Conservation (phyloP, 2,113 vertebrate genomes). For the Alces alces region DNA sequence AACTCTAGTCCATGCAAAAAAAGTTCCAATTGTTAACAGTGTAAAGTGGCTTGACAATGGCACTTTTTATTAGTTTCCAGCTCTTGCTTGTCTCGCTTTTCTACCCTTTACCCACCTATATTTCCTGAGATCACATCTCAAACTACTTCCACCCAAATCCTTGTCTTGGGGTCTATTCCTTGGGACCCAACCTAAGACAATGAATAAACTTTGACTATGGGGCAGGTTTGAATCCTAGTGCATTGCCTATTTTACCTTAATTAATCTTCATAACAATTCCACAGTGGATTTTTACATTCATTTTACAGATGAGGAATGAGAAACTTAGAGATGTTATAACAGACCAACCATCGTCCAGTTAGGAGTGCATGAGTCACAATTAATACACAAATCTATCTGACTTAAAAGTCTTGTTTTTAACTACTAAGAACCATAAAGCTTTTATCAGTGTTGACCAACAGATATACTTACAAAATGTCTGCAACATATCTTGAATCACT, state of each 20-base stretch:
- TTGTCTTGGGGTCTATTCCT: neutral
- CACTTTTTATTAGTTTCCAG: neutral
- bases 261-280: neutral
- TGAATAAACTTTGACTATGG: neutral
- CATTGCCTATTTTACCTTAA: neutral
- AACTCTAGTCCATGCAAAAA: neutral
- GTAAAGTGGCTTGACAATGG: neutral
- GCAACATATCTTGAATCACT: neutral
- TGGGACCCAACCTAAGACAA: neutral
- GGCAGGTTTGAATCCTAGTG: neutral
- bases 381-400: neutral
- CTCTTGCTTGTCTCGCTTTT: neutral
- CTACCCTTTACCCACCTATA: neutral
- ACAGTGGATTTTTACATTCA: neutral
- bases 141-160: neutral
- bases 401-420: neutral
- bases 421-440: neutral
- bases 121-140: neutral
- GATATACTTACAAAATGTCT: neutral
- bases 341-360: neutral
- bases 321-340: neutral
- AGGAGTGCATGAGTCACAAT: neutral
- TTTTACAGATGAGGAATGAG: neutral
- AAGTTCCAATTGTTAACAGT: neutral
- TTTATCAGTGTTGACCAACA: neutral